Base-by-base conservation (phyloP, 2,797 vertebrate species). In the Sebastiscus tertius region DNA sequence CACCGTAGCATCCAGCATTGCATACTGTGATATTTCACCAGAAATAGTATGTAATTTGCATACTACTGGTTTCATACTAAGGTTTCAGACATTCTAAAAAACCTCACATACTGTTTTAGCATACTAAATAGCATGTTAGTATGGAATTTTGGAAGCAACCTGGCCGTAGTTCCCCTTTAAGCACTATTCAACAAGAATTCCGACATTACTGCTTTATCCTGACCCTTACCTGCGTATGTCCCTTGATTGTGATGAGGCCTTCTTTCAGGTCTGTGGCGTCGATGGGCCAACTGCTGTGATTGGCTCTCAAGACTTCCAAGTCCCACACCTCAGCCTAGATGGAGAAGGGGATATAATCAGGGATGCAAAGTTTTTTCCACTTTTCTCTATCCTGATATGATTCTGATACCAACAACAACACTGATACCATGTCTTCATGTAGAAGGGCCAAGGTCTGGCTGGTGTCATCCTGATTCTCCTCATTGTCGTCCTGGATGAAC, bases 271-370 rank as follows among this genome's bases (percentile, higher is more conserved):
- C 97, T 54, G 95, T 93, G 39, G 95, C 97, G 66, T 97, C 96
- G 60, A 98, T 88, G 0, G 98, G 99, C 98, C 98, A 99, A 36
- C 92, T 95, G 88, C 79, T 98, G 87, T 96, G 94, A 92, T 90
- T 98, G 0, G 96, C 92, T 84, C 97, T 94, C 71, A 99, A 94
- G 34, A 98, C 96, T 46, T 99, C 98, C 82, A 99, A 95, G 88
- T 99, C 98, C 98, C 98, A 99, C 16, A 99, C 98, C 80, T 99
- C 99, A 73, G 98, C 98, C 99, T 99, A 55, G 78, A 87, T 74
- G 26, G 26, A 70, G 31, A 65, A 10, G 2, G 26, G 1, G 13
- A 60, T 1, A 2, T 29, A 20, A 22, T 56, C 3, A 62, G 2
- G 7, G 6, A 31, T 16, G 3, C 29, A 22, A 26, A 62, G 46